phyloP scores from a whole-genome alignment of 2,113 vertebrate species.

The Spea bombifrons region DNA sequence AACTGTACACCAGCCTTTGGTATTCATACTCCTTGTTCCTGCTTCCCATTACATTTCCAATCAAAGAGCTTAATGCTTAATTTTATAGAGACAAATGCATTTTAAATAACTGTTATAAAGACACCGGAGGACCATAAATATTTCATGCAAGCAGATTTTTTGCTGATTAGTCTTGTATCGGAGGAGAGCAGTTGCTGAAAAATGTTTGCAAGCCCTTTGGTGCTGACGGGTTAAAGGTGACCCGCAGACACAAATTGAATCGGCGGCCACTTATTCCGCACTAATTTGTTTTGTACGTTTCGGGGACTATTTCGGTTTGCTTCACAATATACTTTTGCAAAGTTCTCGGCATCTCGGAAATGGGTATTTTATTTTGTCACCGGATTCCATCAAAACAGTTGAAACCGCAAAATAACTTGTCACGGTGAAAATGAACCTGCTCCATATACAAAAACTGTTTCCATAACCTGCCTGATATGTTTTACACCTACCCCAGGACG shows the following conservation, averaged over 20 bases:
- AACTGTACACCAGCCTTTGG: background rate
- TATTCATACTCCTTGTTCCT: slow-evolving; percentile 13
- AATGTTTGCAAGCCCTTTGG: background rate
- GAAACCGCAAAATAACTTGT: too few relatives aligned
- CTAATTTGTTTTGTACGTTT: background rate
- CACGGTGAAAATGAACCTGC: too few relatives aligned
- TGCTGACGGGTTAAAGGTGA: background rate
- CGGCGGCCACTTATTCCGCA: background rate
- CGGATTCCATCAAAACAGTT: too few relatives aligned
- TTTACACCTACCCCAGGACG: too few relatives aligned
- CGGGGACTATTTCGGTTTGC: background rate
- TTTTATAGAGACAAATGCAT: slow-evolving; percentile 30
- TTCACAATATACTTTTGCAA: background rate
- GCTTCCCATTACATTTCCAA: slow-evolving; percentile 46
- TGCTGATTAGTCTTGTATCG: background rate
- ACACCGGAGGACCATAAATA: slow-evolving; percentile 25
- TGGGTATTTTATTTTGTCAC: background rate
- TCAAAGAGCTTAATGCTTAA: slow-evolving; percentile 46
- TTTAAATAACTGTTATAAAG: slow-evolving; percentile 31
- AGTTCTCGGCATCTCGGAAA: too few relatives aligned
- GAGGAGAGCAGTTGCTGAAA: background rate
- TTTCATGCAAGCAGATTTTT: slow-evolving; percentile 22
- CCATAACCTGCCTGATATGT: too few relatives aligned
- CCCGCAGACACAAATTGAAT: background rate
- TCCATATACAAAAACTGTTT: too few relatives aligned